Base-by-base conservation (phyloP, 1,140 invertebrate species). In the Penaeus japonicus region DNA sequence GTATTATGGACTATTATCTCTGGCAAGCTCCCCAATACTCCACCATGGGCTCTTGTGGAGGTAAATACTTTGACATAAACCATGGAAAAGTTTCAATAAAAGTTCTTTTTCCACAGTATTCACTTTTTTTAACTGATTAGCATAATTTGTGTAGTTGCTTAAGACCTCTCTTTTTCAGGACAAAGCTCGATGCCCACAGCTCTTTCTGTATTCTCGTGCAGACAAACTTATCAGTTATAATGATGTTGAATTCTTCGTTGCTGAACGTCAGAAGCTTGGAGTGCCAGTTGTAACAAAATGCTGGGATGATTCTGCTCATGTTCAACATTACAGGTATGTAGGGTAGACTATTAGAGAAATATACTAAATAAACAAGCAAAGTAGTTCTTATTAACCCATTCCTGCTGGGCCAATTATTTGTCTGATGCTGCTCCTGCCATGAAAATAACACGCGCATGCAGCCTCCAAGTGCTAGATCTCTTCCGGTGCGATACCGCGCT, bases 141-240 rank as follows among this genome's bases (percentile, higher is more conserved):
- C 47, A 47, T 47, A 47, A 47, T n/a, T n/a, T n/a, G n/a, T n/a
- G n/a, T 92, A 92, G 79, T 92, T 79, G 24, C n/a, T n/a, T 77
- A 85, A 15, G 77, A 4, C 59, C 47, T 20, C 24, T 27, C 35
- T 65, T 79, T 47, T 39, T 39, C 65, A 93, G 84, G 93, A 94
- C 91, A 91, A 92, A 59, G 92, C 92, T 79, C 91, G 93, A 59
- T 95, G 94, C 93, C 95, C 96, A 35, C 96, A 96, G 92, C 91
- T 96, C 62, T 96, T 96, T 91, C 93, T 96, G 22, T 97, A 96
- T 91, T 96, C 96, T 0, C 95, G 95, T 90, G 93, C 93, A 4
- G 96, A 97, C 91, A 93, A 94, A 39, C 91, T 96, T 90, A 94
- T 94, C 91, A 59, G 89, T 84, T 92, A 92, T 55, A 80, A 94